Evolutionary conservation across 2,888 invertebrate species (phyloP).

Genomic region (Xestia c-nigrum): DNA sequence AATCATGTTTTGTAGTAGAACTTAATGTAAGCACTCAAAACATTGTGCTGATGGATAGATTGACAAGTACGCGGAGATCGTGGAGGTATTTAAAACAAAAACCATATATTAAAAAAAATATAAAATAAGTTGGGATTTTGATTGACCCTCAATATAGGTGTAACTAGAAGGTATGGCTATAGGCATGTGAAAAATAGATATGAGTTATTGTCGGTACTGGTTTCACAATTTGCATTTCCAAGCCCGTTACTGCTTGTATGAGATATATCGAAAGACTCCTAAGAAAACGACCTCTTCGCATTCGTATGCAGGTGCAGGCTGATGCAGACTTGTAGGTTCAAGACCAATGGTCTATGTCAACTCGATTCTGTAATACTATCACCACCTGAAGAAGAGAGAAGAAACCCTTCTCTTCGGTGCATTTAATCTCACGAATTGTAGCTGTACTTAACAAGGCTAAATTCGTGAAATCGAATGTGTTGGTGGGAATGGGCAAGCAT

Average conservation of each 20-base stretch:
- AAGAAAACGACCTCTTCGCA: too few relatives aligned
- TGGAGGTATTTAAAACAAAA: too few relatives aligned
- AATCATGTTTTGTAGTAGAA: too few relatives aligned
- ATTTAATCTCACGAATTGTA: conserved; percentile 73
- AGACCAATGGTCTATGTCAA: not conserved
- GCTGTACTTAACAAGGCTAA: conserved; percentile 72
- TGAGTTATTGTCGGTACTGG: not conserved
- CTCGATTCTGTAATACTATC: not conserved
- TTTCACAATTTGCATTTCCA: too few relatives aligned
- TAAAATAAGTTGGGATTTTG: too few relatives aligned
- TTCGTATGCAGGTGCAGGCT: not conserved
- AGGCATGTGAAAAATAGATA: too few relatives aligned
- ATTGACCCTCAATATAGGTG: too few relatives aligned
- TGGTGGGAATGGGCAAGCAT: conserved; percentile 27
- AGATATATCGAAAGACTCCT: not conserved
- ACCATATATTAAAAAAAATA: too few relatives aligned
- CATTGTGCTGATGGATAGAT: too few relatives aligned
- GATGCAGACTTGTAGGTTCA: not conserved
- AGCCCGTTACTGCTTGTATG: not conserved
- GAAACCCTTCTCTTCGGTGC: conserved; percentile 54
- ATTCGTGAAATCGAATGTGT: conserved; percentile 81
- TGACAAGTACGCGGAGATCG: too few relatives aligned
- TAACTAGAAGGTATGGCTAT: too few relatives aligned
- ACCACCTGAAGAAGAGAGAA: not conserved
- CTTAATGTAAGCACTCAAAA: too few relatives aligned